Conservation (phyloP, 1,140 invertebrate species). For the Neomicropteryx cornuta region DNA sequence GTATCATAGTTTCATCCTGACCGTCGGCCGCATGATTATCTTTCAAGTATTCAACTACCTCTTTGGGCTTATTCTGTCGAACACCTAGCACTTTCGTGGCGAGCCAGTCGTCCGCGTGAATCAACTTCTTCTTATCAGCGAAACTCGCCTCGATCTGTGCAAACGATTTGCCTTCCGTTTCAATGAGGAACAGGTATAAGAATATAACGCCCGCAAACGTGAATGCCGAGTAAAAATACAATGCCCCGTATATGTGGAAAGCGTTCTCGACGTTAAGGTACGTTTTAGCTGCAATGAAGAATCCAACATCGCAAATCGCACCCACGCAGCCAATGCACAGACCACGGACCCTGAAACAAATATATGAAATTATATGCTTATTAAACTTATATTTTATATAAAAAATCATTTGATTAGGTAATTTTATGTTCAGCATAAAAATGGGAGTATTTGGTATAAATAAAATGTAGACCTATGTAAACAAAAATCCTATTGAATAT, state of each 20-base stretch:
- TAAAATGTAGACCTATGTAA: too few relatives aligned
- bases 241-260: conserved; percentile 43
- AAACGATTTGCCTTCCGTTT: conserved; percentile 66
- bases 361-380: too few relatives aligned
- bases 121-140: conserved; percentile 31
- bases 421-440: too few relatives aligned
- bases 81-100: too few relatives aligned
- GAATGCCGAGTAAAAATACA: conserved; percentile 49
- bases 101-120: conserved; percentile 33
- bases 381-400: too few relatives aligned
- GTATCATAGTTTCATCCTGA: too few relatives aligned
- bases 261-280: conserved; percentile 39
- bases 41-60: too few relatives aligned
- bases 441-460: too few relatives aligned
- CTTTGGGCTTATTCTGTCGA: too few relatives aligned
- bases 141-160: conserved; percentile 58
- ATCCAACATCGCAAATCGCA: conserved; percentile 45
- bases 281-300: conserved; percentile 50
- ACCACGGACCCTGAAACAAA: conserved; percentile 37
- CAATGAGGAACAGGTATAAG: conserved; percentile 57
- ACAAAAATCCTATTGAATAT: too few relatives aligned
- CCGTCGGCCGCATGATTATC: too few relatives aligned
- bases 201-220: conserved; percentile 46
- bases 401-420: too few relatives aligned
- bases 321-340: conserved; percentile 44